These are phyloP conservation scores for Apis cerana DNA, from an alignment of 1,140 invertebrate species.

Conservation along the genomic window DNA sequence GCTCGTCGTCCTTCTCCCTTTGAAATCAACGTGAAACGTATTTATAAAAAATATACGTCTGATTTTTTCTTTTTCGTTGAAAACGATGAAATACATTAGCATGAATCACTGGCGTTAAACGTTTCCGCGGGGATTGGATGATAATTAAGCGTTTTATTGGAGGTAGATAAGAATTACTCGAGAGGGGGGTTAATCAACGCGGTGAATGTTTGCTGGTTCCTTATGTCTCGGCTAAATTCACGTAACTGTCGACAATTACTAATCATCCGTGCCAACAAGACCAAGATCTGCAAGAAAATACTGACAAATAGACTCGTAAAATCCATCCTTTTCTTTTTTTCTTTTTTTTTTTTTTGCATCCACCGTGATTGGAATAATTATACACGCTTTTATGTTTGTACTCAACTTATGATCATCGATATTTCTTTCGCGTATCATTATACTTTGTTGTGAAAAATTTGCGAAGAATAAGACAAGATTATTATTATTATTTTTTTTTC, in stretches of 20 bases:
- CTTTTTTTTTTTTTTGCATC: not conserved
- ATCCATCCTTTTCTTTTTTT: too few species aligned
- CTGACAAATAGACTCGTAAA: not conserved
- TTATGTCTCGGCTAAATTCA: conserved; percentile 8
- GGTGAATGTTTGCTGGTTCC: conserved; percentile 29
- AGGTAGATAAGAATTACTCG: not conserved
- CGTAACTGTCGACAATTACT: conserved; percentile 2
- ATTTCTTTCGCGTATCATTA: too few species aligned
- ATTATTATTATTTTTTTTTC: too few species aligned
- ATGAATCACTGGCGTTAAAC: not conserved
- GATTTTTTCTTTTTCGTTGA: too few species aligned
- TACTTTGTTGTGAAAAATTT: too few species aligned
- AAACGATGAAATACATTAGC: not conserved
- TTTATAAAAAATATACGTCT: too few species aligned
- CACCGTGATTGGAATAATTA: too few species aligned
- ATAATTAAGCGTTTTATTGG: conserved; percentile 39
- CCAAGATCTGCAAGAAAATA: not conserved
- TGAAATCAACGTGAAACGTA: not conserved
- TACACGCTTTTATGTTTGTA: too few species aligned
- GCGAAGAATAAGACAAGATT: too few species aligned
- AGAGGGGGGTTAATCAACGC: conserved; percentile 29
- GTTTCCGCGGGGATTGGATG: not conserved
- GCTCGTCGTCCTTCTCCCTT: not conserved
- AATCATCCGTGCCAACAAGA: not conserved
- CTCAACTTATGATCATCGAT: too few species aligned